Base-by-base conservation (phyloP, 2,113 vertebrate genomes). In the Plestiodon gilberti region DNA sequence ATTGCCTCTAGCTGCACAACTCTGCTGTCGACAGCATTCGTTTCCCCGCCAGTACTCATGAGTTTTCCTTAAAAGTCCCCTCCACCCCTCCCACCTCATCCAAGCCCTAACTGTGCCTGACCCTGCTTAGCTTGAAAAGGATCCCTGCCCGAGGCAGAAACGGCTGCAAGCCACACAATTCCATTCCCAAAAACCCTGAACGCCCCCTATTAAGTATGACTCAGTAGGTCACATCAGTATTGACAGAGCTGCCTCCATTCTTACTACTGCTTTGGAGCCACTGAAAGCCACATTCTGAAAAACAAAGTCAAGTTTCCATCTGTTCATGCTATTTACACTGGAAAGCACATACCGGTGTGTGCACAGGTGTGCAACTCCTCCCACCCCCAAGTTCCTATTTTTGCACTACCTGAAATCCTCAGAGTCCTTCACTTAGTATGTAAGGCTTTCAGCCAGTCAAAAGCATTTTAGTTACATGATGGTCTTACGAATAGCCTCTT, bases 91-190 rank as follows among this genome's bases (percentile, higher is more conserved):
- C 61, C 43, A 48, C 43, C 43, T 8, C 43, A 28, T 78, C 65
- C 67, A 62, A 73, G 61, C 23, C n/a, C 74, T 61, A 52, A 78
- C 61, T 55, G 61, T 55, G n/a, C 43, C 59, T 82, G 79, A 82
- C 79, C 81, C 87, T n/a, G 75, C 57, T 83, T 83, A 73, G 75
- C 59, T 78, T 73, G 55, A 81, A 87, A 87, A 65, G 65, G 76
- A 78, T 48, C 57, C 35, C 38, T 71, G 64, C 62, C 35, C 59
- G n/a, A 30, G n/a, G 75, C 70, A 69, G 73, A 69, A 79, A 70
- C 40, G 35, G 61, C 81, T 79, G 75, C 55, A 62, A 64, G 67
- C 67, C 6, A n/a, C 28, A 69, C 57, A 73, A 62, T 88, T 71
- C 73, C 57, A 83, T 57, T 79, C 25, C 52, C 67, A 85, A 69